phyloP scores from a whole-genome alignment of 1,140 invertebrate species.

The Anastrepha ludens region DNA sequence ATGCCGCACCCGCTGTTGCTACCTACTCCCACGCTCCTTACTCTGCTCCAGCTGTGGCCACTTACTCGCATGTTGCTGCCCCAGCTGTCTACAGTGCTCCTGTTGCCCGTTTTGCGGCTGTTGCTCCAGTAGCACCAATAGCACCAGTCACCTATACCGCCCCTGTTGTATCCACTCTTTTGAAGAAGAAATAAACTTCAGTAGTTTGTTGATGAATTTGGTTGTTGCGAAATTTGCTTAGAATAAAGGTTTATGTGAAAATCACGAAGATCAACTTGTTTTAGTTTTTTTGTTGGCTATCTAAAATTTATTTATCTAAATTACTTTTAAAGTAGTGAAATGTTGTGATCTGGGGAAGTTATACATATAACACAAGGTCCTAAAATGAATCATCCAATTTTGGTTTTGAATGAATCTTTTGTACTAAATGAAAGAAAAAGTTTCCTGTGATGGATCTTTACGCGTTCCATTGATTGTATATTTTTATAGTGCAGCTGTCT shows the following conservation, averaged over 20 bases:
- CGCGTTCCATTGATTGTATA: too few species aligned
- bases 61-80: neutral
- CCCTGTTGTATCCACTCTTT: constrained; percentile 23
- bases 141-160: constrained; percentile 17
- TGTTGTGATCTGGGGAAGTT: too few species aligned
- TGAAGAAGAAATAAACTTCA: constrained; percentile 43
- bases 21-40: constrained; percentile 9
- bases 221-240: neutral
- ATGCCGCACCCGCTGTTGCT: constrained; percentile 23
- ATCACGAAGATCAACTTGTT: neutral
- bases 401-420: too few species aligned
- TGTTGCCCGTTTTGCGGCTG: neutral
- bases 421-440: too few species aligned
- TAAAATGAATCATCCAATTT: too few species aligned
- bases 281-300: neutral
- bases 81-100: constrained; percentile 7
- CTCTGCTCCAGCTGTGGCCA: neutral
- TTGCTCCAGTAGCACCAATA: neutral
- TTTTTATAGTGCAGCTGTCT: too few species aligned
- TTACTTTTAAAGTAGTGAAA: too few species aligned
- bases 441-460: too few species aligned
- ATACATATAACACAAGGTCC: too few species aligned
- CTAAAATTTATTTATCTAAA: too few species aligned
- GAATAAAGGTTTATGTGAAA: neutral
- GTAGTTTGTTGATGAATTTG: neutral